Base-by-base conservation (phyloP, 2,113 vertebrate genomes). In the Rhinolophus sinicus region DNA sequence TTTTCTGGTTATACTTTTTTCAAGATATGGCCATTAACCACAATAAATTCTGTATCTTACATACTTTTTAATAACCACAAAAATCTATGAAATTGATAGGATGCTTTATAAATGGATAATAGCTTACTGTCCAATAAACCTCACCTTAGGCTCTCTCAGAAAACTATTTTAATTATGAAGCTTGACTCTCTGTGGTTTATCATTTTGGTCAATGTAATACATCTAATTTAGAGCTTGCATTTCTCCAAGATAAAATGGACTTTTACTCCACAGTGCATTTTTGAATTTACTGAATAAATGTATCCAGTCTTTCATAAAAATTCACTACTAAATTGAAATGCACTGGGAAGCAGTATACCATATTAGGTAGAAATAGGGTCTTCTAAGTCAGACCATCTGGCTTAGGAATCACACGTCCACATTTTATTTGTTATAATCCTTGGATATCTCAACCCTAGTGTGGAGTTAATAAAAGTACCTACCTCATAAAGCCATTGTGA, bases 271-370 rank as follows among this genome's bases (percentile, higher is more conserved):
- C 9, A 89, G 81, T 88, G 78, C 52, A 75, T 81, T 97, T 97
- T 98, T 85, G 64, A 93, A 88, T 86, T 89, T 95, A 96, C 62
- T 97, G 95, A 97, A 98, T 95, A 97, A 97, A 64, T 95, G 90
- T 97, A 98, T 97, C 97, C 98, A 97, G 82, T 94, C 77, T 96
- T 97, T 97, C 87, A 98, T 97, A 96, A 98, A 90, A 98, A 84
- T 95, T 96, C 95, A 96, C 90, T 97, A 92, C 78, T 9, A 90
- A 96, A 94, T 78, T 96, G 93, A 98, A 98, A 96, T 40, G 90
- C 89, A 70, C 87, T 96, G 84, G 70, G 93, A 97, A 98, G 94
- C 95, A 97, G 88, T 95, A 98, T 97, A 97, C 95, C 93, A 58
- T 30, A 88, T 21, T 76, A 87, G 35, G 18, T 56, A 72, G 22